Conservation (phyloP, 2,113 vertebrate species). For the Leptobrachium leishanense region DNA sequence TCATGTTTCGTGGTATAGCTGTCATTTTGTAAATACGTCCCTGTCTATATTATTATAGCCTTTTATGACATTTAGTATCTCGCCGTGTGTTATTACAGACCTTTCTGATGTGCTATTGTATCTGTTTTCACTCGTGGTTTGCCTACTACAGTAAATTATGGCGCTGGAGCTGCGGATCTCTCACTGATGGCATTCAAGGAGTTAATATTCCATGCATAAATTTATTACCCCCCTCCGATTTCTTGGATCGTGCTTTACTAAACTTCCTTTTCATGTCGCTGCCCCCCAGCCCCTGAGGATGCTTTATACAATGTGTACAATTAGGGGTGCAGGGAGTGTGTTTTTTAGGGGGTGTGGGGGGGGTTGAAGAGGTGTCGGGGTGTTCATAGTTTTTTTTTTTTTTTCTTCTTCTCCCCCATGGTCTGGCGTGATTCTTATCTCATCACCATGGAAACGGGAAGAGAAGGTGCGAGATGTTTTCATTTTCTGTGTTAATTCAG, state of each 20-base stretch:
- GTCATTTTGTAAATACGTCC: neutral
- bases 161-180: neutral
- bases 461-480: constrained; percentile 78
- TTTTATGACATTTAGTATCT: neutral
- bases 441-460: constrained; percentile 83
- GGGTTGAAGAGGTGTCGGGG: constrained; percentile 71
- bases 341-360: constrained; percentile 60
- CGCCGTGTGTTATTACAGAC: neutral
- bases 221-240: neutral
- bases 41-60: constrained; percentile 1
- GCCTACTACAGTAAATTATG: neutral
- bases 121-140: neutral
- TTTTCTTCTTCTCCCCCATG: constrained; percentile 70
- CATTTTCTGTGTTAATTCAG: constrained; percentile 83
- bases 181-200: neutral
- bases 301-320: constrained; percentile 36
- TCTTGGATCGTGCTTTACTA: neutral
- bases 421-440: constrained; percentile 84
- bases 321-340: too few species aligned
- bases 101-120: neutral
- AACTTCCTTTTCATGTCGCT: neutral
- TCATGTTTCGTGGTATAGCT: neutral
- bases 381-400: constrained; percentile 58
- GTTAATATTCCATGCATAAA: neutral
- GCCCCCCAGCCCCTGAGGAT: constrained; percentile 31